Conservation (phyloP, 2,113 vertebrate genomes). For the Syngnathus typhle region DNA sequence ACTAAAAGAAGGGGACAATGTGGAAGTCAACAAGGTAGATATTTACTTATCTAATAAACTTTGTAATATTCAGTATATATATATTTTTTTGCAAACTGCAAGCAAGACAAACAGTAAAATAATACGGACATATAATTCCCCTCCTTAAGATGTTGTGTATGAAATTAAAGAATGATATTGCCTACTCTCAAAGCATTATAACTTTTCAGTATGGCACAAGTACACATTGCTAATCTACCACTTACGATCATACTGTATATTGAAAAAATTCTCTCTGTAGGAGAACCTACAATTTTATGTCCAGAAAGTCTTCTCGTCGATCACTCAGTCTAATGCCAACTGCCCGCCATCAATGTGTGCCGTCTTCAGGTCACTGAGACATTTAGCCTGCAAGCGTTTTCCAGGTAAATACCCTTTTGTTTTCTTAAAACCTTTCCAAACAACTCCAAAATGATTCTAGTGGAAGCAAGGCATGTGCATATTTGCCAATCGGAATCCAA, state of each 20-base stretch:
- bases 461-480: neutral
- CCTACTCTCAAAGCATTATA: neutral
- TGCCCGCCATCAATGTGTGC: constrained; percentile 98
- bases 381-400: constrained; percentile 87
- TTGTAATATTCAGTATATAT: neutral
- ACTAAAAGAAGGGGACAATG: constrained; percentile 91
- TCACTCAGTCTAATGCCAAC: constrained; percentile 90
- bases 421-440: neutral
- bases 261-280: constrained; percentile 60
- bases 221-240: neutral
- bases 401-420: constrained; percentile 75
- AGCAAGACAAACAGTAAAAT: neutral
- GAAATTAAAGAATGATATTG: too few species aligned
- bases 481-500: neutral
- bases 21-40: constrained; percentile 86
- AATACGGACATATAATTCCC: neutral
- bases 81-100: neutral
- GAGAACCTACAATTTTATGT: constrained; percentile 93
- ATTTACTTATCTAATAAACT: neutral
- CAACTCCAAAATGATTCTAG: neutral
- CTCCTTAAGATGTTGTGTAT: too few species aligned
- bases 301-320: constrained; percentile 92
- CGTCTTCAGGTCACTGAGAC: constrained; percentile 87
- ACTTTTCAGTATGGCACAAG: neutral
- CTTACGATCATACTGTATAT: neutral